Percentiles rank a stretch among this genome's conserved stretches.
Conservation (phyloP, 2,113 vertebrate species). For the Brachyhypopomus gauderio region DNA sequence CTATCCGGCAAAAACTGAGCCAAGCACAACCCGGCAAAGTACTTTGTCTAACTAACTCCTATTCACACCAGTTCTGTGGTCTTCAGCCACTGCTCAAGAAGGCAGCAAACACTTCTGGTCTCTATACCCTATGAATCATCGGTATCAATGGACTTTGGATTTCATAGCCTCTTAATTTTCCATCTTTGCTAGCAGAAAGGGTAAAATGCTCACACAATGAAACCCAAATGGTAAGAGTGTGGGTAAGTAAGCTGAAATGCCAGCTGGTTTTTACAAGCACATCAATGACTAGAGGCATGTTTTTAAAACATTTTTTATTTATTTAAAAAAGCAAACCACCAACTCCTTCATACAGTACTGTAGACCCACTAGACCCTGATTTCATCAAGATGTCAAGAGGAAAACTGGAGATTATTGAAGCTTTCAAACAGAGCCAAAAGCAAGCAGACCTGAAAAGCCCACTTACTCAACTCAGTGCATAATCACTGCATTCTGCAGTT, state of each 20-base stretch:
- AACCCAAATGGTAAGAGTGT: constrained; percentile 19
- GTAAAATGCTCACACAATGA: constrained; percentile 12
- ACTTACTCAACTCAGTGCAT: neutral
- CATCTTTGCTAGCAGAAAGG: neutral
- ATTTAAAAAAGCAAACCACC: neutral
- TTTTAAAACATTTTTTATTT: constrained; percentile 1
- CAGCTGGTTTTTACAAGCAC: constrained; percentile 28
- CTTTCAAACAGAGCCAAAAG: constrained; percentile 13
- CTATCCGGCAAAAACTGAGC: no score
- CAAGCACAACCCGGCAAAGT: no score
- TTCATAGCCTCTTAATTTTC: no score
- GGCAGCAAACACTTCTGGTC: no score
- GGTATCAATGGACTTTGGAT: no score
- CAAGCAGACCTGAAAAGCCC: neutral
- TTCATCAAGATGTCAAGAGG: constrained; percentile 28
- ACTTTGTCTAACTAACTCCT: no score
- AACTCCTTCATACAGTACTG: constrained; percentile 21
- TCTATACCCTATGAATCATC: no score
- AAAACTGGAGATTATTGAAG: constrained; percentile 17
- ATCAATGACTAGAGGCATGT: constrained; percentile 31
- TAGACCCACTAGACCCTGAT: constrained; percentile 23
- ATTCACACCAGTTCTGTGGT: no score
- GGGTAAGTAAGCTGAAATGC: constrained; percentile 27
- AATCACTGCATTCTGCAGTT: neutral
- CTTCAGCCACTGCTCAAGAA: no score